A percentile compares a stretch with the other conserved stretches of the same genome.
These are phyloP conservation scores for Pteropus rufus DNA, from an alignment of 2,797 vertebrate species.

Conservation along the genomic window DNA sequence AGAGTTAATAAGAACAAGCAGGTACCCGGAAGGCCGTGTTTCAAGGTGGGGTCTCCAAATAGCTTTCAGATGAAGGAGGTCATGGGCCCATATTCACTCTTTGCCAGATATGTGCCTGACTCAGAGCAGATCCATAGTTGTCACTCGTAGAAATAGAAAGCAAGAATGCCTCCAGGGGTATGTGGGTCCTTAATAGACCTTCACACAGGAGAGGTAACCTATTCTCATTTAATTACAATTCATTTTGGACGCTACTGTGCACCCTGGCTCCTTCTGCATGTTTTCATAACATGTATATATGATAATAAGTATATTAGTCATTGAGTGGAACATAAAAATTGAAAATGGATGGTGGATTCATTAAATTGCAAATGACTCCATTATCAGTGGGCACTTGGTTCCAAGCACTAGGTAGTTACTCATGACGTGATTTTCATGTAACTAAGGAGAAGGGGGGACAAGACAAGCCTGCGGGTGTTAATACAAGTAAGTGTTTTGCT, in stretches of 20 bases:
- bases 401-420: background rate
- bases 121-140: background rate
- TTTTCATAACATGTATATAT: slow-evolving; percentile 63
- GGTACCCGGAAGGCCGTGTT: background rate
- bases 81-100: background rate
- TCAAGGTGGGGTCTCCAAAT: background rate
- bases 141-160: background rate
- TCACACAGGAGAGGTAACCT: background rate
- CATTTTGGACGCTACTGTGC: slow-evolving; percentile 36
- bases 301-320: slow-evolving; percentile 34
- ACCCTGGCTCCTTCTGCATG: slow-evolving; percentile 15
- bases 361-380: slow-evolving; percentile 53
- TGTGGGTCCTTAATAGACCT: background rate
- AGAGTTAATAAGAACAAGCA: background rate
- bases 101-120: background rate
- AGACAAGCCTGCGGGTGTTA: background rate
- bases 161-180: background rate
- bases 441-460: background rate
- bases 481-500: background rate
- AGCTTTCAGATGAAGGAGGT: background rate
- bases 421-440: background rate
- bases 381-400: slow-evolving; percentile 38
- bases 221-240: slow-evolving; percentile 7
- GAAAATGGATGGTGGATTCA: slow-evolving; percentile 45
- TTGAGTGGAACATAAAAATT: slow-evolving; percentile 63